Conservation (phyloP, 1,140 invertebrate species). For the Mamestra configurata region DNA sequence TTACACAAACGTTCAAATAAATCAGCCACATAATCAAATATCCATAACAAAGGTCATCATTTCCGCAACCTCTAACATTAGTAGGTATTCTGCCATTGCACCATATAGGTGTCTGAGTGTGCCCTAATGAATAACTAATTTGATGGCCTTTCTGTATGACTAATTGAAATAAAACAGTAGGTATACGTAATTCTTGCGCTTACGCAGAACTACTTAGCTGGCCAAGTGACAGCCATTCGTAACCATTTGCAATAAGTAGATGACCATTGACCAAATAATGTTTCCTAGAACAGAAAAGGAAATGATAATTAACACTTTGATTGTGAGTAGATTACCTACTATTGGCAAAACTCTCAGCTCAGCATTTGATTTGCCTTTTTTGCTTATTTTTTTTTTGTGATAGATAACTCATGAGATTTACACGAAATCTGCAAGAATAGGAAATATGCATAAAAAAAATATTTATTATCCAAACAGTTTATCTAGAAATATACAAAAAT, state of each 20-base stretch:
- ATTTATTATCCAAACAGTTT: too few species aligned
- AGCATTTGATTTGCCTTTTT: too few species aligned
- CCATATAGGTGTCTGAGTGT: constrained; percentile 13
- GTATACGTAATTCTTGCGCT: neutral
- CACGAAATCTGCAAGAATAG: too few species aligned
- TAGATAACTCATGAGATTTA: too few species aligned
- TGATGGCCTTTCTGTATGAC: constrained; percentile 24
- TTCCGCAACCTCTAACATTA: neutral
- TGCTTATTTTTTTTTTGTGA: too few species aligned
- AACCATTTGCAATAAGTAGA: neutral
- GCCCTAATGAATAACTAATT: constrained; percentile 25
- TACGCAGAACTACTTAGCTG: neutral
- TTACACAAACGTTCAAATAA: neutral
- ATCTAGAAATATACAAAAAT: too few species aligned
- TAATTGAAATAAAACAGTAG: neutral
- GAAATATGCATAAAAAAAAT: too few species aligned
- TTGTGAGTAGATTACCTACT: neutral
- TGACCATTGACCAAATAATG: neutral
- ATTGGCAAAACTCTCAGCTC: too few species aligned
- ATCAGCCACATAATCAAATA: neutral
- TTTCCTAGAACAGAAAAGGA: neutral
- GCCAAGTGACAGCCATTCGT: neutral
- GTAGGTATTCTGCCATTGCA: constrained; percentile 8
- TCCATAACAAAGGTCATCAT: neutral
- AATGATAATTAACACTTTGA: neutral